Evolutionary conservation across 2,797 vertebrate species (phyloP).

Genomic region (Tokudaia muenninki): DNA sequence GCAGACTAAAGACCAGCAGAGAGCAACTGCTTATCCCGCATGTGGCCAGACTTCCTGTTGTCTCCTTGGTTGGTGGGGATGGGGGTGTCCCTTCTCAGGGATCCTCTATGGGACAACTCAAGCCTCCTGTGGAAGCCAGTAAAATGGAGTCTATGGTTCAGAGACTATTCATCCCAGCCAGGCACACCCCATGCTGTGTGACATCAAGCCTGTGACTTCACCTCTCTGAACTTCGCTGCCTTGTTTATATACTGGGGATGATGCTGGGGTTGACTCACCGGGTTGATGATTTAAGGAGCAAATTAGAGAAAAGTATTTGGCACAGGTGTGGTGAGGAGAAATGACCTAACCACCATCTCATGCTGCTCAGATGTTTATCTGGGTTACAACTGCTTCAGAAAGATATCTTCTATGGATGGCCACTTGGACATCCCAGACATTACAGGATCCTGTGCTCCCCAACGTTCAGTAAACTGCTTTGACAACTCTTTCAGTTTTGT

Average conservation of each 20-base stretch:
- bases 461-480: neutral
- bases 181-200: neutral
- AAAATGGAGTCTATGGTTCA: neutral
- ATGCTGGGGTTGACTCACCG: neutral
- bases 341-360: neutral
- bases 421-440: neutral
- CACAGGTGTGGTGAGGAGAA: neutral
- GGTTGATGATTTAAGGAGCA: neutral
- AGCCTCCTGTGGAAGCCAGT: neutral
- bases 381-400: neutral
- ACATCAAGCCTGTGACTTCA: neutral
- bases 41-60: neutral
- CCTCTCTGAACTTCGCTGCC: slow-evolving; percentile 11
- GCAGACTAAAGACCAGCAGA: neutral
- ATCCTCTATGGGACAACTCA: fast-evolving
- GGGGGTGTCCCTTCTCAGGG: neutral
- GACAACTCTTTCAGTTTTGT: neutral
- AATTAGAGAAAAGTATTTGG: neutral
- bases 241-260: neutral
- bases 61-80: neutral
- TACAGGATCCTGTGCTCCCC: neutral
- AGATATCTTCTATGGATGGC: neutral
- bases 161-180: neutral
- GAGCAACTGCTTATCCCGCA: neutral
- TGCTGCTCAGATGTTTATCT: neutral